phyloP scores from a whole-genome alignment of 2,113 vertebrate genomes.

The Struthio camelus region DNA sequence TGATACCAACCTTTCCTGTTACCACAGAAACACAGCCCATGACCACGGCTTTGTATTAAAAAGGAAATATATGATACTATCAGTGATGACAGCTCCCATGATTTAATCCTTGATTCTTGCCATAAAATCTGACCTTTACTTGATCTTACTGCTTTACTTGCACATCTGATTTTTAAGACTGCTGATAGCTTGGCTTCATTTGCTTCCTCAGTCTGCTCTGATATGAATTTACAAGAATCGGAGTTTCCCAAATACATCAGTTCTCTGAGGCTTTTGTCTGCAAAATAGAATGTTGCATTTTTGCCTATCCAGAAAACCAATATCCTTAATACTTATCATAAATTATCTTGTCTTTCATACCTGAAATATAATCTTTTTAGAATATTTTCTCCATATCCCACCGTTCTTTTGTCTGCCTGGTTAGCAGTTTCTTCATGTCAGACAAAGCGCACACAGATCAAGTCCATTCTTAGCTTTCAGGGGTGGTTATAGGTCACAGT shows the following conservation, averaged over 20 bases:
- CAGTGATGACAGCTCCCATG: constrained; percentile 31
- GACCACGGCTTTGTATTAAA: constrained; percentile 32
- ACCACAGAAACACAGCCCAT: constrained; percentile 49
- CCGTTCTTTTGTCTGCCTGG: constrained; percentile 8
- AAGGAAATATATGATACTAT: constrained; percentile 36
- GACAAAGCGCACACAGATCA: constrained; percentile 21
- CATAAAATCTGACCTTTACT: constrained; percentile 54
- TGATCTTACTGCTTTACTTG: constrained; percentile 42
- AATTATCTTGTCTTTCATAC: constrained; percentile 13
- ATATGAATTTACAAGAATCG: not conserved
- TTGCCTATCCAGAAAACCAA: not conserved
- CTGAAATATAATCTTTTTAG: constrained; percentile 1
- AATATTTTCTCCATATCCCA: constrained; percentile 34
- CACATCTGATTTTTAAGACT: constrained; percentile 33
- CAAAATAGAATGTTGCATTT: not conserved
- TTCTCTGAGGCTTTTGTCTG: not conserved
- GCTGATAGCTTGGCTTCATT: constrained; percentile 20
- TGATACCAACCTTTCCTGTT: constrained; percentile 36
- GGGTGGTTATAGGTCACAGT: constrained; percentile 19
- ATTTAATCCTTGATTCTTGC: constrained; percentile 57
- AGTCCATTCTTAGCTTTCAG: constrained; percentile 47
- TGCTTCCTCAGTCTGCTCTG: not conserved
- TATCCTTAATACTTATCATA: constrained; percentile 7
- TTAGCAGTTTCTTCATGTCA: constrained; percentile 24
- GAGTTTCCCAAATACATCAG: not conserved